Evolutionary conservation across 30 jellyfish, hydroid and myxozoan genomes (phyloP).

Genomic region (Cassiopea xamachana): DNA sequence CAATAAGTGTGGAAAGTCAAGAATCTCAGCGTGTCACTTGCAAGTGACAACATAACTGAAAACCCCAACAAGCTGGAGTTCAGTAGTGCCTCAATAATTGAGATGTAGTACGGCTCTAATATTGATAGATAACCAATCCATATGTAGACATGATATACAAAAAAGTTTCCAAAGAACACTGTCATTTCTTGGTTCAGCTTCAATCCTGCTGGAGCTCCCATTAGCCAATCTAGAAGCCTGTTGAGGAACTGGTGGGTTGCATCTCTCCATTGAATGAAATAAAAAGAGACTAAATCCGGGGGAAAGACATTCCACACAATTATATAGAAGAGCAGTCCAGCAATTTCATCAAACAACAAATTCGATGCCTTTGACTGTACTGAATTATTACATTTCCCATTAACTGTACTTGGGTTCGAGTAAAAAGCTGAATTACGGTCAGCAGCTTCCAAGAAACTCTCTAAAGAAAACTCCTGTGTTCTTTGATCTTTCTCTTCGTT

Average conservation of each 20-base stretch:
- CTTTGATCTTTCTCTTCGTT: background rate
- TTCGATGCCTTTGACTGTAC: background rate
- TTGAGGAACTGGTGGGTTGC: constrained; percentile 38
- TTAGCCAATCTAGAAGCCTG: constrained; percentile 77
- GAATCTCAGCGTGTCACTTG: constrained; percentile 74
- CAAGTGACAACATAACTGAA: constrained; percentile 73
- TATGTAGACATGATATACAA: constrained; percentile 81
- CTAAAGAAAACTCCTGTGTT: background rate
- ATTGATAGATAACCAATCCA: constrained; percentile 84
- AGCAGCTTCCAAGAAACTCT: too few species aligned
- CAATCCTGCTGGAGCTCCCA: constrained; percentile 98
- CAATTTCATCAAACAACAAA: background rate
- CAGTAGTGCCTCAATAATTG: constrained; percentile 50
- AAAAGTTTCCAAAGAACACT: constrained; percentile 78
- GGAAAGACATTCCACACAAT: background rate
- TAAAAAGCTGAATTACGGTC: too few species aligned
- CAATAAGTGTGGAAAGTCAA: constrained; percentile 86
- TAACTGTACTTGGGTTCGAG: background rate
- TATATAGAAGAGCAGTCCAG: background rate
- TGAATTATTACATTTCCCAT: background rate
- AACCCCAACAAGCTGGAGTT: constrained; percentile 75
- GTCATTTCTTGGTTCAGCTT: constrained; percentile 90
- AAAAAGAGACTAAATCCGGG: background rate
- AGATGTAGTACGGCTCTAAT: constrained; percentile 54
- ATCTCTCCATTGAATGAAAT: constrained; percentile 53